phyloP scores from a whole-genome alignment of 2,797 vertebrate genomes.

The Spea hammondii region DNA sequence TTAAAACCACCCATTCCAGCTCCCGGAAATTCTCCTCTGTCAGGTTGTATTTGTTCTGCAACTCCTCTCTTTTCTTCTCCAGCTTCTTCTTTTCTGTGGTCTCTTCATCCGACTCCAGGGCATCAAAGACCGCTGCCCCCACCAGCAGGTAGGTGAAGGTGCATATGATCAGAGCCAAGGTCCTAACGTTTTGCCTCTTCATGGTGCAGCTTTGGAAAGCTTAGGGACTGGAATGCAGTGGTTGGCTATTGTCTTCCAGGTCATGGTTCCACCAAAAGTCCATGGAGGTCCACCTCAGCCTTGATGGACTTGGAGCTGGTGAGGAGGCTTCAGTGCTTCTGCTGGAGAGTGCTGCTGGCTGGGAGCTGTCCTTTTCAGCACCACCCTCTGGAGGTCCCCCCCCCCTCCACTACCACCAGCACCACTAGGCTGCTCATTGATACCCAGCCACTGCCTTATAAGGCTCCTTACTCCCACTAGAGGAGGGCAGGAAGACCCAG shows the following conservation, averaged over 20 bases:
- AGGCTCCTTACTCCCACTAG: conserved; percentile 17
- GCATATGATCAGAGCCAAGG: conserved; percentile 86
- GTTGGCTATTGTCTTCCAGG: conserved; percentile 61
- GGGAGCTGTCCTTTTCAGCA: conserved; percentile 93
- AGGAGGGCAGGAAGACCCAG: conserved; percentile 1
- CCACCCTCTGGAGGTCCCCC: conserved; percentile 70
- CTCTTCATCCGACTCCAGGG: conserved; percentile 82
- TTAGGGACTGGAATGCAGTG: conserved; percentile 45
- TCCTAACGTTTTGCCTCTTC: conserved; percentile 93
- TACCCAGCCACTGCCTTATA: conserved; percentile 37
- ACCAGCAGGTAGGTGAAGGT: conserved; percentile 91
- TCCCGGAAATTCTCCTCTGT: conserved; percentile 66
- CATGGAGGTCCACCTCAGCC: neutral
- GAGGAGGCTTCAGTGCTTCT: conserved; percentile 30
- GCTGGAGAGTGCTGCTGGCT: conserved; percentile 21
- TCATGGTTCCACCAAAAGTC: conserved; percentile 71
- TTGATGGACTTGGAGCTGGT: neutral
- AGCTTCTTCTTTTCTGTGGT: conserved; percentile 69
- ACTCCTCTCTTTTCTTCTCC: conserved; percentile 67
- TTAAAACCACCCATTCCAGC: conserved; percentile 84
- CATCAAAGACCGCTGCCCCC: conserved; percentile 90
- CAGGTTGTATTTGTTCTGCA: conserved; percentile 81
- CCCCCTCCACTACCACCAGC: neutral
- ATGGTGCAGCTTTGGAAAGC: conserved; percentile 69
- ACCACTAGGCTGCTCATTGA: neutral